Evolutionary conservation across 2,888 invertebrate genomes (phyloP), one percentile per base, ranked within the genome.

Genomic region (Baccha elongata): DNA sequence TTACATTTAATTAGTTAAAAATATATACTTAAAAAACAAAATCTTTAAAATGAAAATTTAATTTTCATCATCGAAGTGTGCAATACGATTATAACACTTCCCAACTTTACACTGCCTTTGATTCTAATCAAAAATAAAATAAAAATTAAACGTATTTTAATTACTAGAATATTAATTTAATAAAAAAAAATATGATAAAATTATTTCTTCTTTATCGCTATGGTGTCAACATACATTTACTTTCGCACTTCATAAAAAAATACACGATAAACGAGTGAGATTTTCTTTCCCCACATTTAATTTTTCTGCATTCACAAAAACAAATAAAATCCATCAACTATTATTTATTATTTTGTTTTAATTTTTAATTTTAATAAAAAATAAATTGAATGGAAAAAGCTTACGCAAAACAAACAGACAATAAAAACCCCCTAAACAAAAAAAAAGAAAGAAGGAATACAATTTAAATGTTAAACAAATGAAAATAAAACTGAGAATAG

Each of bases 31-130:
- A 23, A 23, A 60, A 29, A 74, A 84, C 21, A 75, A 83, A 50
- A 81, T 73, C 73, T 86, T 65, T 60, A 69, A 44, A 76, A 62
- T 67, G 67, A 72, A 78, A 78, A 83, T 73, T 48, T 46, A 35
- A 78, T 83, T 83, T 78, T 67, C 81, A 83, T 67, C 72, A 62
- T 76, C 72, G 78, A 83, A 78, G 83, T 83, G 83, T 83, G 72
- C 42, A 68, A 72, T 76, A 68, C 72, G 58, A 72, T 46, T 58
- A 58, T 58, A 62, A 78, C 83, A 83, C 78, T 83, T 83, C 83
- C 68, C 68, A 83, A 83, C 83, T 78, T 58, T 72, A 68, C 83
- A 83, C 83, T 83, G 83, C 83, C 79, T 79, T 78, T 84, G 64
- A 84, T 79, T 84, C 73, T 74, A 79, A 79, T 79, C 73, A 79